A percentile compares a stretch with the other conserved stretches of the same genome.
Evolutionary conservation across 2,888 invertebrate genomes (phyloP).

Genomic region (Lacanobia wlatinum): DNA sequence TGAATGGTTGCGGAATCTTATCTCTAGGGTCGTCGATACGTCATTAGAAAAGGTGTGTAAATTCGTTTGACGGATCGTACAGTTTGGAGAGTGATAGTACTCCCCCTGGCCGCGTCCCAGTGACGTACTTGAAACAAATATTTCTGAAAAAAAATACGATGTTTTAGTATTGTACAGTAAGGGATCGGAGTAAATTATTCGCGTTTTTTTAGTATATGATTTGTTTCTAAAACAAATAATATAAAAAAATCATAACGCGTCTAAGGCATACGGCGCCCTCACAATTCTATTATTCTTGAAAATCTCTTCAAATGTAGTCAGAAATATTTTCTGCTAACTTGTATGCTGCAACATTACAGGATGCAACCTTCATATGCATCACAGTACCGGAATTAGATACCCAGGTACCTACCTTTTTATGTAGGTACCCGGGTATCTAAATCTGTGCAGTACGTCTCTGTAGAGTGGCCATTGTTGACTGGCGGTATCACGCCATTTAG

Average conservation of each 20-base stretch:
- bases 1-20: slow-evolving; percentile 63
- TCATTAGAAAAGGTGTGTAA: slow-evolving; percentile 57
- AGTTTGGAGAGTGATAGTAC: slow-evolving; percentile 10
- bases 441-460: slow-evolving; percentile 3
- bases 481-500: slow-evolving; percentile 15
- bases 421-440: too few species aligned
- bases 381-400: too few species aligned
- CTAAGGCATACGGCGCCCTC: neutral
- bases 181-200: neutral
- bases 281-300: neutral
- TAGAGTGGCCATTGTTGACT: neutral
- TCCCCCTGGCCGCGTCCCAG: neutral
- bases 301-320: neutral
- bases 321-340: neutral
- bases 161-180: neutral
- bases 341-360: neutral
- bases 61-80: slow-evolving; percentile 44
- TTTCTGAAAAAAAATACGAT: neutral
- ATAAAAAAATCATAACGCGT: too few species aligned
- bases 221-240: too few species aligned
- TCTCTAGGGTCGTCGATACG: slow-evolving; percentile 66
- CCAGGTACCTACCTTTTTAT: too few species aligned
- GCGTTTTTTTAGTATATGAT: neutral
- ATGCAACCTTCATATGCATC: neutral
- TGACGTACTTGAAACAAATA: slow-evolving; percentile 5